Evolutionary conservation across 2,888 invertebrate species (phyloP).

Genomic region (Thecocarcelia acutangulata): DNA sequence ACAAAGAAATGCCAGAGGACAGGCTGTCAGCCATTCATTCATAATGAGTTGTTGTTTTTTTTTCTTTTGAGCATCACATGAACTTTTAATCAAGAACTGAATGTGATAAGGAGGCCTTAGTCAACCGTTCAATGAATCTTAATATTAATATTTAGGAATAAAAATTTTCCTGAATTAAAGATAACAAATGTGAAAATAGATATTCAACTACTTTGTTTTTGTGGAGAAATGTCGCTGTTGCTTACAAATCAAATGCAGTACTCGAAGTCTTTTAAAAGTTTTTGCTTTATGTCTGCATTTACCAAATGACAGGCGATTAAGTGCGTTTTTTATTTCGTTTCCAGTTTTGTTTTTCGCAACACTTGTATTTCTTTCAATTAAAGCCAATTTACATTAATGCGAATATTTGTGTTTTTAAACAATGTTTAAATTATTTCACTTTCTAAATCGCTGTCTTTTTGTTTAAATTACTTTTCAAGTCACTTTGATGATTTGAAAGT

Average conservation of each 20-base stretch:
- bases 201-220: too few relatives aligned
- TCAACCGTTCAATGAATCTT: neutral
- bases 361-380: neutral
- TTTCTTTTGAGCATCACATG: too few relatives aligned
- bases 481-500: slow-evolving; percentile 40
- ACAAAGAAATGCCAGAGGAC: too few relatives aligned
- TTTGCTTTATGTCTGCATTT: neutral
- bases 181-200: too few relatives aligned
- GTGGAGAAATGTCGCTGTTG: too few relatives aligned
- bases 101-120: too few relatives aligned
- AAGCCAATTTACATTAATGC: neutral
- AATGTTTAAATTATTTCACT: slow-evolving; percentile 37
- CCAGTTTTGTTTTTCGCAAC: neutral
- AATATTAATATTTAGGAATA: neutral
- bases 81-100: too few relatives aligned
- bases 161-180: too few relatives aligned
- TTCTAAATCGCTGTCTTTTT: slow-evolving; percentile 35
- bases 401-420: slow-evolving; percentile 8
- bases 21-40: too few relatives aligned
- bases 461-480: slow-evolving; percentile 41
- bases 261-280: neutral
- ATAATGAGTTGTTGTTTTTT: too few relatives aligned
- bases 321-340: neutral
- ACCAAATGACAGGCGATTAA: too few relatives aligned
- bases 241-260: too few relatives aligned